Evolutionary conservation across 2,888 invertebrate genomes (phyloP), one percentile per base, ranked within the genome.

Genomic region (Habroteleia sp.): DNA sequence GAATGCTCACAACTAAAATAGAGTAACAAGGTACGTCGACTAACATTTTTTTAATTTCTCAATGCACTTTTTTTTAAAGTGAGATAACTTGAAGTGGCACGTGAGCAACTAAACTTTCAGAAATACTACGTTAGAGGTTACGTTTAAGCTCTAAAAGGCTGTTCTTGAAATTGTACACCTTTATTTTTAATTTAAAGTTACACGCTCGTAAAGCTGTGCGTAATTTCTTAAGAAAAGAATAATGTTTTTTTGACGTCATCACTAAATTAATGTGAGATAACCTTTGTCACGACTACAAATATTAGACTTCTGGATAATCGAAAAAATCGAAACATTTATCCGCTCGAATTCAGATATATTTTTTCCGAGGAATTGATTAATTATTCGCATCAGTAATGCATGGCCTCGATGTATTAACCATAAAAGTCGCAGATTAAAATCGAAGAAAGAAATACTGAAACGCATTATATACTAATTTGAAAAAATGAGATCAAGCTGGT

Each of bases 341-440:
- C 20, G 20, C 33, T 33, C 11, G 14, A 10, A 56, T 56, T 20
- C 14, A 11, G 13, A 4, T 13, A n/a, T 7, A 7, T 17, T 39
- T 17, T 41, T 10, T 23, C 1, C 4, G 6, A 42, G 39, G 48
- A 16, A 35, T 33, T 23, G 41, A 60, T 50, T 60, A 54, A 50
- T 71, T 35, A 44, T 62, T 54, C 35, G 41, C 54, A 39, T 42
- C 52, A 69, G 42, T 52, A 44, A 68, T 17, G 58, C 58, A 29
- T 35, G 69, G 69, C 62, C 62, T 71, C 46, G 54, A 62, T 62
- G 54, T 39, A 54, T 71, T 17, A 46, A 44, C 39, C 44, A 20
- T 54, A 62, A 69, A 71, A 62, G 69, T 52, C 69, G 54, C 35
- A 58, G 68, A 68, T 68, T 33, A 41, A 14, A 44, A 62, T 71